Percentiles rank a stretch among this genome's conserved stretches.
Conservation (phyloP, 2,797 vertebrate genomes). For the Pteropus rufus region DNA sequence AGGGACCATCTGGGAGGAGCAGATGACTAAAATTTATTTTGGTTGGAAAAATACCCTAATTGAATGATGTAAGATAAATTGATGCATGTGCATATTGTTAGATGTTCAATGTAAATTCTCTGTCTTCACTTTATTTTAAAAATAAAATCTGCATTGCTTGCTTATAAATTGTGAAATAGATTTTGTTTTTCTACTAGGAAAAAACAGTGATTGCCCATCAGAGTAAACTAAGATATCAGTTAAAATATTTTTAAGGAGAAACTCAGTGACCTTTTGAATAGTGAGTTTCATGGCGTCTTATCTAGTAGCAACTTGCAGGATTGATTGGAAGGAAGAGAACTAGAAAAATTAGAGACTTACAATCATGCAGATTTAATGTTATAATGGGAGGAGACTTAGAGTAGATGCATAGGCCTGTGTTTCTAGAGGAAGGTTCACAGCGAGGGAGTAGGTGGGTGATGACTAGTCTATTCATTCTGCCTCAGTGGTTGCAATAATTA, state of each 20-base stretch:
- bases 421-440: not conserved
- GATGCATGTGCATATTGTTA: not conserved
- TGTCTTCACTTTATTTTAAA: not conserved
- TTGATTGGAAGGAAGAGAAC: not conserved
- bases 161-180: not conserved
- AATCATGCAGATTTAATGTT: not conserved
- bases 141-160: not conserved
- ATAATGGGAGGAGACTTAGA: not conserved
- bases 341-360: not conserved
- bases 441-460: not conserved
- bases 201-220: not conserved
- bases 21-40: not conserved
- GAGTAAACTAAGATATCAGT: not conserved
- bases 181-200: not conserved
- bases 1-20: not conserved
- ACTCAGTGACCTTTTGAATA: not conserved
- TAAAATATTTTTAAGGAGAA: slow-evolving; percentile 37
- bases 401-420: not conserved
- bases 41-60: not conserved
- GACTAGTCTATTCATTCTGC: not conserved
- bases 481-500: not conserved
- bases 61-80: not conserved
- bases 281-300: not conserved
- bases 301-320: not conserved
- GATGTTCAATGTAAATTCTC: not conserved